Evolutionary conservation across 2,888 invertebrate genomes (phyloP), one percentile per base, ranked within the genome.

Genomic region (Encarsia formosa): DNA sequence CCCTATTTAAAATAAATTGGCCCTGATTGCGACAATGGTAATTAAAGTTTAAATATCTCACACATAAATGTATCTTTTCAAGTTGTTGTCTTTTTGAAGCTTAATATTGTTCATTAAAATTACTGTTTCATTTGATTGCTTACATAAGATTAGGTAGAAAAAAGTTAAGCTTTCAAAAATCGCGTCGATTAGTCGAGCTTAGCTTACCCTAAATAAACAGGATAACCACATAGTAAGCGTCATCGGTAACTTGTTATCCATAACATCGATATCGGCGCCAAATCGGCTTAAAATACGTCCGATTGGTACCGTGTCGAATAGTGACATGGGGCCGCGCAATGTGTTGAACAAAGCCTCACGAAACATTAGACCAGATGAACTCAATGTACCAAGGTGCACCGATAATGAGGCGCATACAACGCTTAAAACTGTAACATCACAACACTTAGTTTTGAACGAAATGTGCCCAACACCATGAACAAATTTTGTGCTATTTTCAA

Each of bases 351-450:
- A 73, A 59, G 83, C 70, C 24, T 61, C 65, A 40, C 66, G 61
- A 67, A 83, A 81, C 59, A 79, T 61, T 57, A 59, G 51, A 45
- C 56, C 56, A 44, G 69, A 63, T 54, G 68, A 66, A 60, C 61
- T 63, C 77, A 86, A 77, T 66, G 83, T 77, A 73, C 84, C 85
- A 39, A 63, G 32, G 44, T 52, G 54, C 76, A 85, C 78, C 70
- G 81, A 77, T 77, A 85, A 77, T 70, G 83, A 79, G 63, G 83
- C 81, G 73, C 84, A 76, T 75, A 84, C 81, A 76, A 83, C 80
- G 72, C 81, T 77, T 65, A 81, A 61, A 75, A 83, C 86, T 86
- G 81, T 70, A 75, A 76, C 63, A 67, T 56, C 59, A 55, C 45
- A 62, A 38, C 22, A 38, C 19, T 20, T 13, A 40, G 24, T 24